Percentiles rank a stretch among this genome's conserved stretches.
Conservation (phyloP, 2,888 invertebrate genomes). For the Kuschelorhynchus macadamiae region DNA sequence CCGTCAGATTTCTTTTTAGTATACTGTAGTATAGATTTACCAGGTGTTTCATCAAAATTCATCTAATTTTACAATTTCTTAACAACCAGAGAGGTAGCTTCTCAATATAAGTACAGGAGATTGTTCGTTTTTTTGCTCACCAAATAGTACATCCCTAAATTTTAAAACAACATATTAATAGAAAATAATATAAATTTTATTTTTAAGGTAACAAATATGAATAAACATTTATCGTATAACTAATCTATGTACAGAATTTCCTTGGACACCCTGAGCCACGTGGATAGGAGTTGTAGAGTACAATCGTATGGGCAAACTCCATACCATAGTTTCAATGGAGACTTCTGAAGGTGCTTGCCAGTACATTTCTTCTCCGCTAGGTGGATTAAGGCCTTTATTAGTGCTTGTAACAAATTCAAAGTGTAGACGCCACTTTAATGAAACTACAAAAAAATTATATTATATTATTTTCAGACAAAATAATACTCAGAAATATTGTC, state of each 20-base stretch:
- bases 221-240: conserved; percentile 55
- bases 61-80: too few species aligned
- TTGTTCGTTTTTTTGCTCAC: too few species aligned
- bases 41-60: too few species aligned
- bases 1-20: too few species aligned
- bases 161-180: too few species aligned
- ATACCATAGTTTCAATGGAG: conserved; percentile 98
- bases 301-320: conserved; percentile 96
- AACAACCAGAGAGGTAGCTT: too few species aligned
- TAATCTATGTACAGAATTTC: conserved; percentile 64
- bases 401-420: conserved; percentile 96
- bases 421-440: conserved; percentile 93
- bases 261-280: conserved; percentile 77
- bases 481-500: too few species aligned
- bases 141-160: too few species aligned
- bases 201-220: neutral
- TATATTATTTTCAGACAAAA: too few species aligned
- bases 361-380: conserved; percentile 73
- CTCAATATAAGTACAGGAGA: too few species aligned
- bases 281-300: conserved; percentile 92
- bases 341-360: conserved; percentile 91
- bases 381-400: conserved; percentile 73
- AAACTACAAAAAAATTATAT: conserved; percentile 79
- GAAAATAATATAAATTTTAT: too few species aligned
- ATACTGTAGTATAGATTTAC: too few species aligned